phyloP scores from a whole-genome alignment of 2,113 vertebrate genomes.

The Saiga tatarica region DNA sequence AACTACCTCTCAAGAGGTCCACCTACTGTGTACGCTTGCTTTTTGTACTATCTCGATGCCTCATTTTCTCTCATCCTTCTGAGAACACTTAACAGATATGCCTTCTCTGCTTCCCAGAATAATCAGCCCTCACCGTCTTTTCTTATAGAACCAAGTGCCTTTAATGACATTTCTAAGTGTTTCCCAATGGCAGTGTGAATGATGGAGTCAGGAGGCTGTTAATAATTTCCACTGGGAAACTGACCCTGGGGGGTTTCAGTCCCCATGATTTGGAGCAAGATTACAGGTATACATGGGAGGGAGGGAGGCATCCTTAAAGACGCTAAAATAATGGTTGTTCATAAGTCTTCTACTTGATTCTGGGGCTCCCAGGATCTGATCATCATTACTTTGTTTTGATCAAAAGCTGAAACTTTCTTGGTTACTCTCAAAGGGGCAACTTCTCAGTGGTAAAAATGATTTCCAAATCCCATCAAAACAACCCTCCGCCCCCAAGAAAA shows the following conservation, averaged over 20 bases:
- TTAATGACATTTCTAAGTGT: background rate
- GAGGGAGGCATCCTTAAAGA: background rate
- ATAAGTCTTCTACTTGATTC: background rate
- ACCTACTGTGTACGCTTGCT: background rate
- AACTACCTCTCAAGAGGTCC: background rate
- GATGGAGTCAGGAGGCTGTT: background rate
- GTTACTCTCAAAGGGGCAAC: background rate
- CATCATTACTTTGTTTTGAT: background rate
- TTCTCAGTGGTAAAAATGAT: slow-evolving; percentile 23
- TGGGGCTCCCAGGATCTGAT: background rate
- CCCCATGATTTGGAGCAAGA: background rate
- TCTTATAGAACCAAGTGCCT: background rate
- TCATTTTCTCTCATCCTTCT: background rate
- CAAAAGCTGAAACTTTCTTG: background rate
- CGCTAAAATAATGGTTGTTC: background rate
- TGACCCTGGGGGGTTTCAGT: background rate
- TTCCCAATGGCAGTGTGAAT: background rate
- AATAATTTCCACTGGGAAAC: background rate
- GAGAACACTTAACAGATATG: background rate
- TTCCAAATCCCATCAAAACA: slow-evolving; percentile 18
- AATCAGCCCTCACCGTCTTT: background rate
- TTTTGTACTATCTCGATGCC: background rate
- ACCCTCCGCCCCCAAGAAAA: background rate
- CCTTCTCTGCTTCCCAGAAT: background rate
- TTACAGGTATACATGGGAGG: background rate